A percentile compares a stretch with the other conserved stretches of the same genome.
Evolutionary conservation across 2,888 invertebrate species (phyloP).

Genomic region (Empis stercorea): DNA sequence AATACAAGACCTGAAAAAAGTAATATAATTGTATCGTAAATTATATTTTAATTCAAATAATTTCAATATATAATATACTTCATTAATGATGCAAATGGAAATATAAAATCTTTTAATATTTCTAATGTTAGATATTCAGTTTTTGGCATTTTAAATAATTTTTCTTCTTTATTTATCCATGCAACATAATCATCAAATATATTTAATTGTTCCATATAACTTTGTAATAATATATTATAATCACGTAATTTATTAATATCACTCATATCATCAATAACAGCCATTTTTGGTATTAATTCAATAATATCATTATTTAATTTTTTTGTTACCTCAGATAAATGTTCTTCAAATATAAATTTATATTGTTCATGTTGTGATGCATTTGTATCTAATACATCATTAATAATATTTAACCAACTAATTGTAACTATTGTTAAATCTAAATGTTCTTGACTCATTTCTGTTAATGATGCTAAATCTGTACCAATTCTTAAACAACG

Average conservation of each 20-base stretch:
- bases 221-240: constrained; percentile 64
- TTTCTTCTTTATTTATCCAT: constrained; percentile 87
- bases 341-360: constrained; percentile 76
- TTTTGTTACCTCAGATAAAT: constrained; percentile 52
- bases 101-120: constrained; percentile 57
- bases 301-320: constrained; percentile 57
- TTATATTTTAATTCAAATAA: too few relatives aligned
- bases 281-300: constrained; percentile 60
- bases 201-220: constrained; percentile 59
- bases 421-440: constrained; percentile 69
- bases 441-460: constrained; percentile 60
- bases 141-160: constrained; percentile 64
- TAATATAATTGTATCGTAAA: too few relatives aligned
- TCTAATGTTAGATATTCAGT: constrained; percentile 65
- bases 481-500: constrained; percentile 49
- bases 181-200: constrained; percentile 60
- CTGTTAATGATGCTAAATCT: constrained; percentile 62
- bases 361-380: constrained; percentile 62
- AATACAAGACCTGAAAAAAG: constrained; percentile 37
- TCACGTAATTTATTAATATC: constrained; percentile 62
- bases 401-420: constrained; percentile 69
- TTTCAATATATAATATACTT: constrained; percentile 38
- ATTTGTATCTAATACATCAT: constrained; percentile 68
- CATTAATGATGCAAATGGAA: constrained; percentile 57
- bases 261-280: constrained; percentile 73